Percentiles rank a stretch among this genome's conserved stretches.
phyloP scores from a whole-genome alignment of 2,888 invertebrate species.

The Amorpha juglandis region DNA sequence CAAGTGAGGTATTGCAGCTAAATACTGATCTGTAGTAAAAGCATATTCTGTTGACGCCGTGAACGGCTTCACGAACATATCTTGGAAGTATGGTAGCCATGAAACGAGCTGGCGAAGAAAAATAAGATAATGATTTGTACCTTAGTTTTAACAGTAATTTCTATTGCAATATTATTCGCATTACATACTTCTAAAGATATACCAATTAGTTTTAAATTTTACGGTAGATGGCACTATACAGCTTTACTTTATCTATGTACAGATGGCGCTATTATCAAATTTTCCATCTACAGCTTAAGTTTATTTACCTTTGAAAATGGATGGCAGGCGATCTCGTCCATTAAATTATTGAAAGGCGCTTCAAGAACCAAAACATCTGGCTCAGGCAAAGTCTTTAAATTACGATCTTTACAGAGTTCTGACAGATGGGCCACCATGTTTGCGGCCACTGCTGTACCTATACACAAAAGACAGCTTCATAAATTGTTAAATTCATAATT shows the following conservation, averaged over 20 bases:
- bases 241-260: not conserved
- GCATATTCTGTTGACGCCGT: conserved; percentile 87
- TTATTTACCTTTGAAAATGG: conserved; percentile 88
- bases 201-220: not conserved
- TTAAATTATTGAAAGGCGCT: conserved; percentile 96
- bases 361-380: conserved; percentile 92
- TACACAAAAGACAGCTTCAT: not conserved
- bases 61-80: conserved; percentile 91
- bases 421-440: conserved; percentile 57
- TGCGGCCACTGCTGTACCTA: conserved; percentile 85
- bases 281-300: not conserved
- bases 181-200: no score
- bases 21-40: conserved; percentile 92
- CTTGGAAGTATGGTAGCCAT: conserved; percentile 93
- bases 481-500: no score
- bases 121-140: no score
- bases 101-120: conserved; percentile 86
- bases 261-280: not conserved
- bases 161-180: no score
- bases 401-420: conserved; percentile 86
- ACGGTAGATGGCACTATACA: not conserved
- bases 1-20: conserved; percentile 84
- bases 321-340: conserved; percentile 93
- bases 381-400: conserved; percentile 73
- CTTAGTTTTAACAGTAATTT: no score